Conservation (phyloP, 2,888 invertebrate species). For the Pristionchus arcanus region DNA sequence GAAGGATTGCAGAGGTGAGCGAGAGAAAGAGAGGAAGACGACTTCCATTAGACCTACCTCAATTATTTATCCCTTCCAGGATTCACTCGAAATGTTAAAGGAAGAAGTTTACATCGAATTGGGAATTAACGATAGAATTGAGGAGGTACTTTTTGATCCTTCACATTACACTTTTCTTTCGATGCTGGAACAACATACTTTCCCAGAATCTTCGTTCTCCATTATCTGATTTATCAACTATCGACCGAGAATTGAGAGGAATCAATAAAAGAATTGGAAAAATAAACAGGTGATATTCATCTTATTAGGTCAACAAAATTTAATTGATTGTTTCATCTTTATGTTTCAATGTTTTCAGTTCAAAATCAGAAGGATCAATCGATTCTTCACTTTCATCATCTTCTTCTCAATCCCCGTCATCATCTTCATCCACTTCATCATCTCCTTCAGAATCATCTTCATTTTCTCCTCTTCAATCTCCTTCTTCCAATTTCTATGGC, state of each 20-base stretch:
- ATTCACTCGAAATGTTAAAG: constrained; percentile 25
- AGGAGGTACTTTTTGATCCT: background rate
- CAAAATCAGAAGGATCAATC: background rate
- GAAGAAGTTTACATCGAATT: constrained; percentile 43
- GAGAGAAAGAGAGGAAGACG: background rate
- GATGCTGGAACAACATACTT: no score
- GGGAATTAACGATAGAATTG: constrained; percentile 2
- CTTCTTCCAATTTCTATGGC: background rate
- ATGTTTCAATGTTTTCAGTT: background rate
- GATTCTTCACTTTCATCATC: constrained; percentile 18
- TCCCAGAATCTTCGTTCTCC: constrained; percentile 4
- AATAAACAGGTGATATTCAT: background rate
- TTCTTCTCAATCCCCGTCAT: constrained; percentile 11
- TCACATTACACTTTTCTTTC: no score
- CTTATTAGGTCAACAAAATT: background rate
- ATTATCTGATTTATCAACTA: background rate
- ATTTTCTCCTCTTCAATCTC: constrained; percentile 13
- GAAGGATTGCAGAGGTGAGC: constrained; percentile 38
- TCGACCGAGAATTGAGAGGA: constrained; percentile 11
- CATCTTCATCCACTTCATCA: constrained; percentile 1
- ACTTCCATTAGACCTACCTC: constrained; percentile 27
- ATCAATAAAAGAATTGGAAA: background rate
- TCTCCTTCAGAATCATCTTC: constrained; percentile 11
- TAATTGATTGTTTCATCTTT: background rate
- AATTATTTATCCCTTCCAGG: background rate